Percentiles rank a stretch among this genome's conserved stretches.
phyloP scores from a whole-genome alignment of 1,140 invertebrate genomes.

The Saccostrea cuccullata region DNA sequence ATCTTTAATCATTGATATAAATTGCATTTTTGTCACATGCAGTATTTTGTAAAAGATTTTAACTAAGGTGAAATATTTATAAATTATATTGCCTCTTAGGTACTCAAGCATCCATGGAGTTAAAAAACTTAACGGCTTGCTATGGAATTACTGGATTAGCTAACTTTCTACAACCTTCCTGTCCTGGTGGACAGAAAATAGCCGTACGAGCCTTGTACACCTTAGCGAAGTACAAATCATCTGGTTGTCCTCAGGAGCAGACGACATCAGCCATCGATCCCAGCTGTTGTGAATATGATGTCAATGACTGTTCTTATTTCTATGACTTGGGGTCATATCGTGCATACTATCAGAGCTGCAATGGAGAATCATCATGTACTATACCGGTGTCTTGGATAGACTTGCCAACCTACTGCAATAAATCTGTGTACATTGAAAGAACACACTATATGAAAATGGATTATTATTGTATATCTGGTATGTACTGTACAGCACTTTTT shows the following conservation, averaged over 20 bases:
- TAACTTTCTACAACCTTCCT: slow-evolving; percentile 45
- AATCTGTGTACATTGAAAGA: slow-evolving; percentile 23
- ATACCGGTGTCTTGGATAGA: slow-evolving; percentile 42
- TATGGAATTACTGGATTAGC: slow-evolving; percentile 30
- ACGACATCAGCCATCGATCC: neutral
- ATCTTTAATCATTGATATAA: too few species aligned
- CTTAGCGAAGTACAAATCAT: slow-evolving; percentile 1
- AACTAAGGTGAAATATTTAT: too few species aligned
- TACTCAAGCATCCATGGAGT: neutral
- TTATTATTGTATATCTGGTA: slow-evolving; percentile 46
- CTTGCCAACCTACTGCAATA: neutral
- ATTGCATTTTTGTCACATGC: too few species aligned
- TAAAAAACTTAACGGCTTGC: slow-evolving; percentile 37
- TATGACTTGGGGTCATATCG: slow-evolving; percentile 8
- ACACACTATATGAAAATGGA: slow-evolving; percentile 52
- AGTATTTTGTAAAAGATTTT: too few species aligned
- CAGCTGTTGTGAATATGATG: slow-evolving; percentile 43
- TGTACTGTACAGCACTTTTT: too few species aligned
- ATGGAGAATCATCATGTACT: neutral
- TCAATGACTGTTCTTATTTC: neutral
- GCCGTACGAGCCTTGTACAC: slow-evolving; percentile 28
- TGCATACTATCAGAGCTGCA: slow-evolving; percentile 35
- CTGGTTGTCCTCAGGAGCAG: neutral
- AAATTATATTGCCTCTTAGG: too few species aligned
- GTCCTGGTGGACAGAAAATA: slow-evolving; percentile 29